Conservation (phyloP, 2,888 invertebrate species). For the Drosophila picticornis region DNA sequence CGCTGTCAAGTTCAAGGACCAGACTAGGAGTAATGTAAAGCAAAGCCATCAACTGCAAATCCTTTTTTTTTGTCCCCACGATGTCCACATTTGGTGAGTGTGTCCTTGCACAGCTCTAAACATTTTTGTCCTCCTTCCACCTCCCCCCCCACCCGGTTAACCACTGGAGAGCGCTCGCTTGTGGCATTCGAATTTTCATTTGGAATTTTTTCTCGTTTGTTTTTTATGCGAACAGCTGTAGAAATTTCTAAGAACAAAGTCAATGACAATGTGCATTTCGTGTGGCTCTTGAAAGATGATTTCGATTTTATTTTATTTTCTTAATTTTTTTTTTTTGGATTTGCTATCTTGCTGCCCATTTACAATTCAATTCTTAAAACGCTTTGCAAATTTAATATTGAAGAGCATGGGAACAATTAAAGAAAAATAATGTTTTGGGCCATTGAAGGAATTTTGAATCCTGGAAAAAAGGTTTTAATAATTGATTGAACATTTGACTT, state of each 20-base stretch:
- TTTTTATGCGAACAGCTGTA: conserved; percentile 18
- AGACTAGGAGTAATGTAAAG: conserved; percentile 25
- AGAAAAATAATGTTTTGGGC: neutral
- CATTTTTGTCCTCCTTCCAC: conserved; percentile 5
- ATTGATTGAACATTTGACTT: neutral
- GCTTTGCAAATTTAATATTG: conserved; percentile 27
- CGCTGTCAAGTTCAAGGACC: conserved; percentile 61
- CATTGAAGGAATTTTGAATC: neutral
- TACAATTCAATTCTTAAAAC: conserved; percentile 35
- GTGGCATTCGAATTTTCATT: conserved; percentile 41
- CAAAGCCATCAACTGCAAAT: conserved; percentile 36
- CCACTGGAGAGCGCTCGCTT: conserved; percentile 11
- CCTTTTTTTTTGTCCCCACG: conserved; percentile 20
- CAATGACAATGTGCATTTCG: conserved; percentile 56
- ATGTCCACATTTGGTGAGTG: conserved; percentile 1
- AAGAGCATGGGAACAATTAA: conserved; percentile 21
- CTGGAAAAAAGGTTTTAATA: neutral
- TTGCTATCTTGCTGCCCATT: conserved; percentile 31
- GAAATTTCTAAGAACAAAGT: conserved; percentile 57
- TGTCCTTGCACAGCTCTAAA: conserved; percentile 39
- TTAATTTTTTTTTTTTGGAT: conserved; percentile 8
- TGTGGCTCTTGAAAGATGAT: conserved; percentile 32
- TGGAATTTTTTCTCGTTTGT: conserved; percentile 17
- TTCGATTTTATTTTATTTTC: conserved; percentile 27
- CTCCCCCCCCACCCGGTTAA: neutral